These are phyloP conservation scores for Tetrao urogallus DNA, from an alignment of 2,113 vertebrate species.

Conservation along the genomic window DNA sequence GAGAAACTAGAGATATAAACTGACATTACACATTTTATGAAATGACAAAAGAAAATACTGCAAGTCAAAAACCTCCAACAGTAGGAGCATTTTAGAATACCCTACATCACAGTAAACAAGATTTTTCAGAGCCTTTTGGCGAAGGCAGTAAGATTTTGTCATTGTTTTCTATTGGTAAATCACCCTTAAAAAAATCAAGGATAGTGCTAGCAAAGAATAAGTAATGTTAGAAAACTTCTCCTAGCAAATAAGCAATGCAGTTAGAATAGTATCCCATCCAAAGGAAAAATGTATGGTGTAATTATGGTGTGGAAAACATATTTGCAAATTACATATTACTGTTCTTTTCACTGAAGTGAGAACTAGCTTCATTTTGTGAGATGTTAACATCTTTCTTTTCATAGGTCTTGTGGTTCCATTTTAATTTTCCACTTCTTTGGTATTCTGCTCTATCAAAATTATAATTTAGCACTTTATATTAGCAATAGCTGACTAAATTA, in stretches of 20 bases:
- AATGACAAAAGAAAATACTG: conserved; percentile 26
- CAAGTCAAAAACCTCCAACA: neutral
- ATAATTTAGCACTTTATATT: neutral
- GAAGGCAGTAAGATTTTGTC: neutral
- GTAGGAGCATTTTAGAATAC: neutral
- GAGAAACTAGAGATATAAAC: conserved; percentile 11
- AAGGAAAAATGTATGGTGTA: neutral
- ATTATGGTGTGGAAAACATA: neutral
- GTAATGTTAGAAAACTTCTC: neutral
- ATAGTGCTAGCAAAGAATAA: neutral
- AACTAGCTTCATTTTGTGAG: neutral
- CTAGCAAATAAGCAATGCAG: neutral
- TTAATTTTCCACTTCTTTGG: neutral
- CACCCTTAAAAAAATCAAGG: neutral
- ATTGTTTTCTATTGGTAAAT: conserved; percentile 13
- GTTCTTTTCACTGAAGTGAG: neutral
- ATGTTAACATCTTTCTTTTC: neutral
- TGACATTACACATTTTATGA: conserved; percentile 28
- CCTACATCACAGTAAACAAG: neutral
- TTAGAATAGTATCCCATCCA: neutral
- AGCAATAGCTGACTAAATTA: neutral
- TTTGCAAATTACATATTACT: neutral
- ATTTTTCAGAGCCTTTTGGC: neutral
- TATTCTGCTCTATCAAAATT: neutral
- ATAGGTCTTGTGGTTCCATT: neutral